A percentile compares a stretch with the other conserved stretches of the same genome.
phyloP scores from a whole-genome alignment of 2,113 vertebrate species.

The Muntiacus reevesi region DNA sequence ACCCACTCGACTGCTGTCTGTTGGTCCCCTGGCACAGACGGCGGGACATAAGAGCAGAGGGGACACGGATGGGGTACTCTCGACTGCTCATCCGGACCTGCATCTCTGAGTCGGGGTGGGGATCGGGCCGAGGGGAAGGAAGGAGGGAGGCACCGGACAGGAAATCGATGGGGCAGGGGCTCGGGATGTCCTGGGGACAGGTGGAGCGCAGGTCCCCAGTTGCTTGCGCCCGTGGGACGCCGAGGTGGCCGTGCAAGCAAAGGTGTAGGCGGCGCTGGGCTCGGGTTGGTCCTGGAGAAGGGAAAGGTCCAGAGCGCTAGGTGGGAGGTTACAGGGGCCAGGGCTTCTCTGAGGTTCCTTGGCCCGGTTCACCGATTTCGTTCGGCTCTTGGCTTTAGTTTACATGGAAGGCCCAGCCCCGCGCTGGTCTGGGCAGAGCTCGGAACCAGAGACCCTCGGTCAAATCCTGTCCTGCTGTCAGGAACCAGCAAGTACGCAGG shows the following conservation, averaged over 20 bases:
- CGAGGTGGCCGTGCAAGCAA: neutral
- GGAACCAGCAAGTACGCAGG: neutral
- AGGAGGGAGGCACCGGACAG: neutral
- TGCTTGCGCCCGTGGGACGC: neutral
- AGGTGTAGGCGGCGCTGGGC: rapidly evolving
- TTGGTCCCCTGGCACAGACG: rapidly evolving
- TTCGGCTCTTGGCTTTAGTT: neutral
- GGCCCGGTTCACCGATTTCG: neutral
- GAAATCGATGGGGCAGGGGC: rapidly evolving
- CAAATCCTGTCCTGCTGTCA: neutral
- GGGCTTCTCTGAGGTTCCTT: neutral
- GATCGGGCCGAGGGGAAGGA: neutral
- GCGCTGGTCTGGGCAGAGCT: rapidly evolving
- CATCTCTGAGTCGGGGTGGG: neutral
- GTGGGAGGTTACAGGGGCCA: neutral
- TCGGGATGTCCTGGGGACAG: neutral
- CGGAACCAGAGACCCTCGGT: neutral
- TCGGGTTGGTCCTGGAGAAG: neutral
- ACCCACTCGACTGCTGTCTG: rapidly evolving
- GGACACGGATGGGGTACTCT: neutral
- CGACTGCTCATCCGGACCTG: rapidly evolving
- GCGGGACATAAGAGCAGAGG: neutral
- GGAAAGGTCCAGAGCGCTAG: neutral
- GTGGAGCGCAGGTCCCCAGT: neutral
- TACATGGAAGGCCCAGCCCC: neutral